These are phyloP conservation scores for Schizopygopsis pylzovi DNA, from an alignment of 2,797 vertebrate species.

Conservation along the genomic window DNA sequence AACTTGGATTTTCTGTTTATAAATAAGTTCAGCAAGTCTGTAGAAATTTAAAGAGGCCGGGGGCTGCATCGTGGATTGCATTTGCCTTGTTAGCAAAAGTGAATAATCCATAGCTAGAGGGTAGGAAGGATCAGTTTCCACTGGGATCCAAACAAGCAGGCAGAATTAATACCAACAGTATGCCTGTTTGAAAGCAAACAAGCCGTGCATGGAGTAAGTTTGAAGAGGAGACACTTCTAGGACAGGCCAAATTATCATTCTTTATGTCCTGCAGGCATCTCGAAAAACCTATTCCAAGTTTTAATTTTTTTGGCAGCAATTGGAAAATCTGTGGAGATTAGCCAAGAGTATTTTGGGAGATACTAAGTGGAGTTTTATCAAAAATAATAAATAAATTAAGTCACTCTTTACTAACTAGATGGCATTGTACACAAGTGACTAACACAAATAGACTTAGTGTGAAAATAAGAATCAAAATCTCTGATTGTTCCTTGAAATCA, in stretches of 20 bases:
- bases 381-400: too few species aligned
- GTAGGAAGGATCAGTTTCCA: slow-evolving; percentile 65
- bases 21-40: slow-evolving; percentile 7
- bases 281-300: slow-evolving; percentile 61
- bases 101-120: slow-evolving; percentile 66
- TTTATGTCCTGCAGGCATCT: slow-evolving; percentile 53
- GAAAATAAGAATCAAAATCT: not conserved
- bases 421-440: slow-evolving; percentile 3
- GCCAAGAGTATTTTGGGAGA: slow-evolving; percentile 11
- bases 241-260: slow-evolving; percentile 64
- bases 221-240: slow-evolving; percentile 40
- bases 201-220: slow-evolving; percentile 35
- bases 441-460: not conserved
- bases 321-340: slow-evolving; percentile 11
- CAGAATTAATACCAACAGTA: slow-evolving; percentile 36
- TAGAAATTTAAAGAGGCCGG: slow-evolving; percentile 1
- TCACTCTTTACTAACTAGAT: not conserved
- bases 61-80: slow-evolving; percentile 10
- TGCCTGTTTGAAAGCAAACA: slow-evolving; percentile 25
- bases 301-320: slow-evolving; percentile 45
- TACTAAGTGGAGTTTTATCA: not conserved
- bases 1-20: slow-evolving; percentile 20
- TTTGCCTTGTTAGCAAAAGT: slow-evolving; percentile 37
- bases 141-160: slow-evolving; percentile 52
- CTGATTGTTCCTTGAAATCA: not conserved